Base-by-base conservation (phyloP, 1,140 invertebrate species). In the Delia radicum region DNA sequence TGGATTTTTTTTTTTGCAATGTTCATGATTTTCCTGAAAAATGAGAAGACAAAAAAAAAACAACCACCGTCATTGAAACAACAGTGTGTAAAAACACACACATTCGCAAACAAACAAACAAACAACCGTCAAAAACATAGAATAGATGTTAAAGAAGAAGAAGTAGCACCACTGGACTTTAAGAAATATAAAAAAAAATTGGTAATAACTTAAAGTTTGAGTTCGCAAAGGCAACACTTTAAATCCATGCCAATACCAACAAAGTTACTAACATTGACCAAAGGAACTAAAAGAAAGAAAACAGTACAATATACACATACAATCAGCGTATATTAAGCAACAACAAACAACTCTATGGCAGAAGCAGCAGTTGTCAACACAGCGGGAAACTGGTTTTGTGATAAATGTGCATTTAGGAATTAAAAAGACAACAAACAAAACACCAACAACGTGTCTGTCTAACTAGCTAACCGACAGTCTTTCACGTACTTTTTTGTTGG, bases 351-450 rank as follows among this genome's bases (percentile, higher is more conserved):
- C 29, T 24, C 5, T 33, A 33, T 31, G n/a, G 13, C 63, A 67
- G 27, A 33, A 33, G 65, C 65, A 69, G 65, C 65, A 69, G 29
- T 69, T 69, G 29, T 69, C 31, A 37, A 69, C 65, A 69, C 65
- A 69, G 65, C 65, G 65, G 65, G 65, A 69, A 69, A 69, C 65
- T 37, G 65, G 65, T 69, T 69, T 69, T 37, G n/a, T 69, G 65
- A 69, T 69, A 33, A 69, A 69, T 69, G 65, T 69, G 65, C 65
- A 69, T 69, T 69, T 37, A 31, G 65, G 65, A 69, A 69, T 69
- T 69, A 33, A 33, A 69, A 69, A 65, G 10, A n/a, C 27, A 8
- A 37, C 29, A 27, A 26, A 69, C 65, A 37, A 69, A 31, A 69
- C 26, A 65, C 3, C 8, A 65, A 65, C 62, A 26, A 55, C 18